phyloP scores from a whole-genome alignment of 2,888 invertebrate genomes.

The Aricia artaxerxes region DNA sequence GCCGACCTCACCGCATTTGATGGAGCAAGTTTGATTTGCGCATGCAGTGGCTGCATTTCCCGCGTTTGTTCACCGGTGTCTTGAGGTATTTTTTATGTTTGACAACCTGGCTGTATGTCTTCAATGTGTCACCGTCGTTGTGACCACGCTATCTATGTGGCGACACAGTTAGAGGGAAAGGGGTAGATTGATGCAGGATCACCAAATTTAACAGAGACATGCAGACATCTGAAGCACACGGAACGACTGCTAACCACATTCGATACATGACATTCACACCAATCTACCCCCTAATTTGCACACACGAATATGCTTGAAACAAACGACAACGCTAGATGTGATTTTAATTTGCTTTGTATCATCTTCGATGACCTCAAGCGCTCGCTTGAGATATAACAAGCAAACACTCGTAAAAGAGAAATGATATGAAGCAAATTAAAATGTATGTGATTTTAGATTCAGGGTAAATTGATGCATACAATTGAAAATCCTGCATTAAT shows the following conservation, averaged over 20 bases:
- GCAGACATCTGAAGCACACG: constrained; percentile 29
- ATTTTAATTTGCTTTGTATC: constrained; percentile 24
- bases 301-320: constrained; percentile 35
- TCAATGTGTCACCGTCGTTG: constrained; percentile 65
- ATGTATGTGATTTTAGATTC: constrained; percentile 28
- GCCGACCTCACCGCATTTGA: constrained; percentile 79
- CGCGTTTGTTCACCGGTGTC: constrained; percentile 72
- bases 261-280: constrained; percentile 47
- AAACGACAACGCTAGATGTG: constrained; percentile 22
- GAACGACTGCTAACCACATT: constrained; percentile 30
- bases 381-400: background rate
- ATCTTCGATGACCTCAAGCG: background rate
- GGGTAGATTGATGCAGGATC: constrained; percentile 67
- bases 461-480: constrained; percentile 34
- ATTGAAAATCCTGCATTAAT: constrained; percentile 52
- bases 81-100: constrained; percentile 72
- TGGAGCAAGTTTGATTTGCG: constrained; percentile 78
- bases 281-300: constrained; percentile 62
- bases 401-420: background rate
- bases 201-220: constrained; percentile 29
- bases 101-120: constrained; percentile 70
- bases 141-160: constrained; percentile 70
- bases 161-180: constrained; percentile 60
- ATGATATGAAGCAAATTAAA: constrained; percentile 32
- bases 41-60: constrained; percentile 77